Evolutionary conservation across 2,888 invertebrate genomes (phyloP), one percentile per base, ranked within the genome.

Genomic region (Itoplectis maculator): DNA sequence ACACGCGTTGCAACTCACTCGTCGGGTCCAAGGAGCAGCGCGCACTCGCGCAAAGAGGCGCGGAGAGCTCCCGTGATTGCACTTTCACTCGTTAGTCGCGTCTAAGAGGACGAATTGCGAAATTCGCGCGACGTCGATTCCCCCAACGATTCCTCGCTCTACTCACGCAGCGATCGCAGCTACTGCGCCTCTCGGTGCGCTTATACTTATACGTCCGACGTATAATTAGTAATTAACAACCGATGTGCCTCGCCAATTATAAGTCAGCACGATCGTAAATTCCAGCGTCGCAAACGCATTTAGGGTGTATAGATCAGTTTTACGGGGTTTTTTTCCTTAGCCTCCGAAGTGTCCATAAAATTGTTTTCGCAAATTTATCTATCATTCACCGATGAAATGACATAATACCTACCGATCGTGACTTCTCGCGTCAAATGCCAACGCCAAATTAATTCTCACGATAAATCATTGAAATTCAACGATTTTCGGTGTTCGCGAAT

Each of bases 51-150:
- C 49, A 40, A 13, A 37, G 29, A 79, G 49, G 51, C 13, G 51
- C 61, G 40, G 73, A 54, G 61, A 68, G 35, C 61, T 74, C 61
- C 68, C 18, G 51, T 68, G 73, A 79, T 75, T 81, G 76, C 49
- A 76, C 80, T 81, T 81, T 81, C 80, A 66, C 78, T 82, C 79
- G 70, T 75, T 70, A 74, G 54, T 61, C 29, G 35, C 40, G 56
- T 11, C 20, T 35, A 40, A 69, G 70, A 79, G 42, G 59, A 79
- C 70, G 75, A 79, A 76, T 81, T 76, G 35, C 76, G 80, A 76
- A 70, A 76, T 81, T 65, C 66, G 65, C 66, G 65, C 49, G 29
- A 47, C 66, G 45, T 63, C 23, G 63, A 54, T 65, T 80, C 75
- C 65, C 56, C n/a, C n/a, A n/a, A n/a, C n/a, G 70, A 49, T 72